Conservation (phyloP, 2,113 vertebrate species). For the Dipodomys merriami region DNA sequence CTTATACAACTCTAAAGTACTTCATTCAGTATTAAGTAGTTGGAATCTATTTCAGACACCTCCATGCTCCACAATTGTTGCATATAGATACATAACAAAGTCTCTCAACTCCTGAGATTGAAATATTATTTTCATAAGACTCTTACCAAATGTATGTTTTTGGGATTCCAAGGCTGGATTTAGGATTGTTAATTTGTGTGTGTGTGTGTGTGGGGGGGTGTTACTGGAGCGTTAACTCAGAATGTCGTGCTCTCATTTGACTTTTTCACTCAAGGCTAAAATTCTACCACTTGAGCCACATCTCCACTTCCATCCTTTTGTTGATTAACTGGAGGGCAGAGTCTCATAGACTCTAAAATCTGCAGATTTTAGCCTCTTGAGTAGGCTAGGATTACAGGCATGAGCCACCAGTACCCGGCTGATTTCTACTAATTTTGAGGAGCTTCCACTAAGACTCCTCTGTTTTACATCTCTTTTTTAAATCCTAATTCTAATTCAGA, state of each 20-base stretch:
- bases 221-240: too few relatives aligned
- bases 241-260: too few relatives aligned
- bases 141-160: not conserved
- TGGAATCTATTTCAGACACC: not conserved
- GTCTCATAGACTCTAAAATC: too few relatives aligned
- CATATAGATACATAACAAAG: not conserved
- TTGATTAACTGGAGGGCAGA: too few relatives aligned
- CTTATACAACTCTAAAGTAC: not conserved
- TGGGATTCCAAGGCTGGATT: not conserved
- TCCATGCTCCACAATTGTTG: not conserved
- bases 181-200: too few relatives aligned
- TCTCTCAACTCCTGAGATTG: not conserved
- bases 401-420: too few relatives aligned
- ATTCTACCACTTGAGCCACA: too few relatives aligned
- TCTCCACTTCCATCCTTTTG: too few relatives aligned
- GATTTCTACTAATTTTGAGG: constrained; percentile 33
- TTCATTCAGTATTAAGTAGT: not conserved
- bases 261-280: too few relatives aligned
- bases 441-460: not conserved
- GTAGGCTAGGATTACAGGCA: too few relatives aligned
- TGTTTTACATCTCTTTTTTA: not conserved
- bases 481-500: not conserved
- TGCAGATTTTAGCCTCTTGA: too few relatives aligned
- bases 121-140: constrained; percentile 38
- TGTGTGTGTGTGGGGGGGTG: too few relatives aligned